Conservation (phyloP, 2,797 vertebrate genomes). For the Masticophis lateralis region DNA sequence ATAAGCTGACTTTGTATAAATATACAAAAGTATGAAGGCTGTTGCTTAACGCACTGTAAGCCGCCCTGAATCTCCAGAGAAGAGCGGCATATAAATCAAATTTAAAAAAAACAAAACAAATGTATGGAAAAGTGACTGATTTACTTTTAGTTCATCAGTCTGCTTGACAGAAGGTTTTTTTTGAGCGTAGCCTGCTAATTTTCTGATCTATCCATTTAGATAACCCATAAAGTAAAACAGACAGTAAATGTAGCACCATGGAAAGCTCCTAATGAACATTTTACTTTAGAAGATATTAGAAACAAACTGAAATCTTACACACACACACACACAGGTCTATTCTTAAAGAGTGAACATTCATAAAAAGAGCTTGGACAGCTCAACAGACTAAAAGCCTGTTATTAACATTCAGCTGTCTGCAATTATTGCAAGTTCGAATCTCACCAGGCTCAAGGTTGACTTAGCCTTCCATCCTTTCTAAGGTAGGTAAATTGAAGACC, state of each 20-base stretch:
- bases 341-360: neutral
- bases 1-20: no score
- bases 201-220: neutral
- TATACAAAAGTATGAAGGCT: no score
- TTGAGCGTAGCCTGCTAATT: neutral
- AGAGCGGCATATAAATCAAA: no score
- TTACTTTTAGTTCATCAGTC: neutral
- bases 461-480: no score
- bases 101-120: no score
- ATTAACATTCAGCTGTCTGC: no score
- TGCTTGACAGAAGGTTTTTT: neutral
- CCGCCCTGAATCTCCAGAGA: no score
- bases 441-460: no score
- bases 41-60: no score
- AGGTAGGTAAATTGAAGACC: no score
- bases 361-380: neutral
- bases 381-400: no score
- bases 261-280: neutral
- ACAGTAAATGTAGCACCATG: neutral
- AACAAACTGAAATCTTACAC: neutral
- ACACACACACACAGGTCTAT: neutral
- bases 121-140: neutral
- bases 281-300: neutral
- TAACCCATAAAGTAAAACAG: neutral
- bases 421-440: no score